phyloP scores from a whole-genome alignment of 2,888 invertebrate genomes.

The Agrypnus murinus region DNA sequence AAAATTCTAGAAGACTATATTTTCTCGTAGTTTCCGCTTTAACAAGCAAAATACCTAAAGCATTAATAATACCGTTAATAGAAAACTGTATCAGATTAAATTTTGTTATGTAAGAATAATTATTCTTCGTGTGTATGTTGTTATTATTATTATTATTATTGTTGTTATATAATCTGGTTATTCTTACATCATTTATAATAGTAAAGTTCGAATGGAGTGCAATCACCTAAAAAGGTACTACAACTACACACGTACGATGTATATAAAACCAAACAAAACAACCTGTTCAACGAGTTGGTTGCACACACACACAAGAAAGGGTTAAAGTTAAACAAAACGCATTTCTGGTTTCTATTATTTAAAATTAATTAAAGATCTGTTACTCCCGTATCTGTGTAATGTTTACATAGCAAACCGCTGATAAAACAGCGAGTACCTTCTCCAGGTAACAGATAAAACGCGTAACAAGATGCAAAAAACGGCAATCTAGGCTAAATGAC shows the following conservation, averaged over 20 bases:
- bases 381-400: background rate
- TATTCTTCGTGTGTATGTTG: background rate
- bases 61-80: background rate
- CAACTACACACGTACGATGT: constrained; percentile 21
- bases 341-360: background rate
- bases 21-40: background rate
- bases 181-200: constrained; percentile 13
- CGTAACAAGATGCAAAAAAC: constrained; percentile 44
- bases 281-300: constrained; percentile 42
- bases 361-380: constrained; percentile 7
- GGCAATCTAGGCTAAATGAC: constrained; percentile 51
- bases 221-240: constrained; percentile 26
- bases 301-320: constrained; percentile 27
- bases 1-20: background rate
- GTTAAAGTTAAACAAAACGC: too few species aligned
- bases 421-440: constrained; percentile 13
- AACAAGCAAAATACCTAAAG: background rate
- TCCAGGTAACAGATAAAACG: constrained; percentile 42
- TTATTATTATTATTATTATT: too few species aligned
- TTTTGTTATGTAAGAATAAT: constrained; percentile 26
- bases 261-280: constrained; percentile 44
- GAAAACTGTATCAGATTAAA: background rate
- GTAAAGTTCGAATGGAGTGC: background rate
- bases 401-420: constrained; percentile 3
- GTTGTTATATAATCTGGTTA: constrained; percentile 25